Conservation (phyloP, 2,888 invertebrate genomes). For the Tachina fera region DNA sequence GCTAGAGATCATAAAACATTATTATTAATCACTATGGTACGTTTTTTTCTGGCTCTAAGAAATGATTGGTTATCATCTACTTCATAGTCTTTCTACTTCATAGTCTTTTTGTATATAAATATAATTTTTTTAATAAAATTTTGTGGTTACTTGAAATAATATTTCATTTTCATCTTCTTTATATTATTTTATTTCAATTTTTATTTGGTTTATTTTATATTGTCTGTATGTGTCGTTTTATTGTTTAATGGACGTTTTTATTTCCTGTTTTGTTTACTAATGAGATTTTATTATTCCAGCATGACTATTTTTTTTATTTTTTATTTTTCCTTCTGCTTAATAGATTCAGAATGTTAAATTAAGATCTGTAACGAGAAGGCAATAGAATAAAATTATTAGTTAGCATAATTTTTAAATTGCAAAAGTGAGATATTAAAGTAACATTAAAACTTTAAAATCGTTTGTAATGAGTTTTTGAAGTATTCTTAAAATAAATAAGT, state of each 20-base stretch:
- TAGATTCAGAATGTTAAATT: slow-evolving; percentile 33
- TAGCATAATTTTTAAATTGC: neutral
- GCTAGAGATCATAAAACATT: slow-evolving; percentile 67
- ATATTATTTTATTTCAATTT: slow-evolving; percentile 39
- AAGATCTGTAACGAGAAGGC: slow-evolving; percentile 59
- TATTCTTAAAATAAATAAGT: neutral
- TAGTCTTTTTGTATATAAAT: neutral
- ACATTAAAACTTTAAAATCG: neutral
- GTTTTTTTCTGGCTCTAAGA: slow-evolving; percentile 46
- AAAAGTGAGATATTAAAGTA: neutral
- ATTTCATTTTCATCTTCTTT: slow-evolving; percentile 67
- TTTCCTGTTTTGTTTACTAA: slow-evolving; percentile 70
- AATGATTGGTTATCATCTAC: slow-evolving; percentile 70
- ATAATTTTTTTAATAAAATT: neutral
- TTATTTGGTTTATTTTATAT: slow-evolving; percentile 34
- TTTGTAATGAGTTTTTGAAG: neutral
- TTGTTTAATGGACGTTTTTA: slow-evolving; percentile 67
- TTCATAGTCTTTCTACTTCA: slow-evolving; percentile 23
- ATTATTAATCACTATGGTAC: slow-evolving; percentile 67
- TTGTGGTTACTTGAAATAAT: slow-evolving; percentile 67
- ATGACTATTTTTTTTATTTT: neutral
- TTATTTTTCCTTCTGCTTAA: neutral
- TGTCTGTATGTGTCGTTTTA: slow-evolving; percentile 47
- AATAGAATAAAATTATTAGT: slow-evolving; percentile 20
- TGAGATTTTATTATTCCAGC: slow-evolving; percentile 61